Evolutionary conservation across 1,140 invertebrate genomes (phyloP).

Genomic region (Drosophila sulfurigaster): DNA sequence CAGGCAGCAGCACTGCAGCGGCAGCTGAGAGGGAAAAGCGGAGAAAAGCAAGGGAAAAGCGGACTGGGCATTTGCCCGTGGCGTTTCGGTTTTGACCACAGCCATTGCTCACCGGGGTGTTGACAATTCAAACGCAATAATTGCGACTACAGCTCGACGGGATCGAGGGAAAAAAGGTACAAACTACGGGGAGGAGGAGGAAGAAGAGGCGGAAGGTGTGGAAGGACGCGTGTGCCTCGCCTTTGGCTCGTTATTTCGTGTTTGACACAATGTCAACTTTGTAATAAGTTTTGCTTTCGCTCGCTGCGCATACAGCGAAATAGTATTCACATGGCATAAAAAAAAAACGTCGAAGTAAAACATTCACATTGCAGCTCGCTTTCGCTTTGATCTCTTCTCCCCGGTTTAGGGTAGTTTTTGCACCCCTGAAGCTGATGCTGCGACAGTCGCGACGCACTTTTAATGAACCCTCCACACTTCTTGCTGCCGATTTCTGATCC

Average conservation of each 20-base stretch:
- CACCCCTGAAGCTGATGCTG: slow-evolving; percentile 29
- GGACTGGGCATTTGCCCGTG: slow-evolving; percentile 45
- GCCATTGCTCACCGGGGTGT: slow-evolving; percentile 68
- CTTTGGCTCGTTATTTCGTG: slow-evolving; percentile 73
- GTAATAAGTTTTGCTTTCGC: slow-evolving; percentile 73
- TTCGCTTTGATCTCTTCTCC: slow-evolving; percentile 66
- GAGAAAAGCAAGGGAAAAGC: background rate
- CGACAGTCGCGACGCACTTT: slow-evolving; percentile 48
- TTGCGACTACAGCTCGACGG: slow-evolving; percentile 69
- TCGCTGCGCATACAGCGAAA: slow-evolving; percentile 9
- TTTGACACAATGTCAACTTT: slow-evolving; percentile 82
- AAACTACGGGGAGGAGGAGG: background rate
- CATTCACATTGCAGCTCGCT: slow-evolving; percentile 45
- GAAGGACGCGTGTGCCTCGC: slow-evolving; percentile 43
- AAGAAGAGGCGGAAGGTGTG: slow-evolving; percentile 4
- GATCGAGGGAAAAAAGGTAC: slow-evolving; percentile 41
- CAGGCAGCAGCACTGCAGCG: slow-evolving; percentile 19
- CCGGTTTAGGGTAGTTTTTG: slow-evolving; percentile 62
- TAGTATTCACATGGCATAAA: slow-evolving; percentile 40
- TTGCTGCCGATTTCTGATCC: slow-evolving; percentile 78
- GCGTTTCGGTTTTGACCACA: slow-evolving; percentile 72
- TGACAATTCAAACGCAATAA: slow-evolving; percentile 83
- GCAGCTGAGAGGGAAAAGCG: background rate
- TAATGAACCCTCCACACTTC: slow-evolving; percentile 68
- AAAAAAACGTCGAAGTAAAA: slow-evolving; percentile 8